Evolutionary conservation across 1,140 invertebrate species (phyloP).

Genomic region (Platyscapa corneri): DNA sequence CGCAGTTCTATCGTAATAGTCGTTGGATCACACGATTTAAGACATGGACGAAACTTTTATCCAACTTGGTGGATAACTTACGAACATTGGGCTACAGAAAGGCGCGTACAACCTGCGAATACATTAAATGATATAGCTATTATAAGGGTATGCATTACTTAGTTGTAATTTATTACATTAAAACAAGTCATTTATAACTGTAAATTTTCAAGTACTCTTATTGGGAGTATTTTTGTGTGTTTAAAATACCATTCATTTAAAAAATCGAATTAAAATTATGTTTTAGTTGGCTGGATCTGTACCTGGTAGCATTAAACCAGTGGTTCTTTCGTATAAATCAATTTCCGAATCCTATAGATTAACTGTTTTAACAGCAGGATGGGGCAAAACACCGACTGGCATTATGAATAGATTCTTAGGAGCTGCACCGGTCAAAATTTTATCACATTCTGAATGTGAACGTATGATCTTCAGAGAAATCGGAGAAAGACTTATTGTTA

Average conservation of each 20-base stretch:
- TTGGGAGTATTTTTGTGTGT: too few relatives aligned
- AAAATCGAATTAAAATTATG: too few relatives aligned
- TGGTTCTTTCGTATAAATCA: not conserved
- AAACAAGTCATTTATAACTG: too few relatives aligned
- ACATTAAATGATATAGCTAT: not conserved
- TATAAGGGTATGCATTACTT: not conserved
- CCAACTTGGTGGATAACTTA: not conserved
- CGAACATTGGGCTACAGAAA: not conserved
- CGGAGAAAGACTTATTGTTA: not conserved
- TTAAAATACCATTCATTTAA: too few relatives aligned
- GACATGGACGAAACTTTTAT: not conserved
- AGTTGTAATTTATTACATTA: not conserved
- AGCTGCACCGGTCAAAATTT: not conserved
- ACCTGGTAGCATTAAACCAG: not conserved
- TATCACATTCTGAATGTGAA: not conserved
- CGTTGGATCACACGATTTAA: not conserved
- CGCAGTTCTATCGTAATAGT: not conserved
- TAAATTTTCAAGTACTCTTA: not conserved
- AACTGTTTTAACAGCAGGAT: not conserved
- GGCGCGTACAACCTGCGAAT: not conserved
- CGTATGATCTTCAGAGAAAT: not conserved
- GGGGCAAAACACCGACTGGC: not conserved
- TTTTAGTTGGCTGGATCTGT: not conserved
- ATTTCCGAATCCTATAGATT: not conserved
- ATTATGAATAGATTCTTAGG: not conserved